Base-by-base conservation (phyloP, 2,888 invertebrate species). In the Xylota segnis region DNA sequence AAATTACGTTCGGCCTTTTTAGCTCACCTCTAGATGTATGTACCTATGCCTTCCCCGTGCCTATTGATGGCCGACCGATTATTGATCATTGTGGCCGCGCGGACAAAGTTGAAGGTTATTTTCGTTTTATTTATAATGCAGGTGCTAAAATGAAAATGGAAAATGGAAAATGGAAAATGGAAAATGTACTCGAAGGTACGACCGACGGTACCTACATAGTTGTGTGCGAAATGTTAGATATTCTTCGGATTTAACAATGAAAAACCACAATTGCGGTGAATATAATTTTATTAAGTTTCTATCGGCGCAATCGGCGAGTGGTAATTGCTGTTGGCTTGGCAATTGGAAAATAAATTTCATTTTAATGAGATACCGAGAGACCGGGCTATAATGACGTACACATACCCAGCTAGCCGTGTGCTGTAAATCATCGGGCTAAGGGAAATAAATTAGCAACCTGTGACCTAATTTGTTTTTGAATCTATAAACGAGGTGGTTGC, bases 1-100 rank as follows among this genome's bases (percentile, higher is more conserved):
- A 91, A 91, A 91, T 91, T 91, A 91, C 92, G 90, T 91, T 90
- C 90, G 90, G 89, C 89, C 89, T 89, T 88, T 88, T 89, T 89
- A 76, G 81, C 76, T 86, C 86, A 77, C 86, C 86, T 81, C 76
- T 68, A 45, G 23, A 4, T 14, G 4, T 37, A 43, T 40, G 52
- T n/a, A n/a, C n/a, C n/a, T n/a, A 34, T 9, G 9, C n/a, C 45
- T 52, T 10, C 27, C 32, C 59, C 18, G 0, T 29, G 10, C 32
- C 59, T 43, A 76, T 76, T 81, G 77, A 77, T 71, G 72, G 66
- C 14, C 77, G 68, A 86, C 14, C 77, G 68, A 86, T 86, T 86
- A 82, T 77, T 82, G 81, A 68, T 72, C 82, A 71, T 76, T 45
- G 76, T 56, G 18, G 16, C 65, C 40, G 65, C 81, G 81, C 76